Percentiles rank a stretch among this genome's conserved stretches.
phyloP scores from a whole-genome alignment of 2,888 invertebrate species.

The Lepidocyrtoides sp. region DNA sequence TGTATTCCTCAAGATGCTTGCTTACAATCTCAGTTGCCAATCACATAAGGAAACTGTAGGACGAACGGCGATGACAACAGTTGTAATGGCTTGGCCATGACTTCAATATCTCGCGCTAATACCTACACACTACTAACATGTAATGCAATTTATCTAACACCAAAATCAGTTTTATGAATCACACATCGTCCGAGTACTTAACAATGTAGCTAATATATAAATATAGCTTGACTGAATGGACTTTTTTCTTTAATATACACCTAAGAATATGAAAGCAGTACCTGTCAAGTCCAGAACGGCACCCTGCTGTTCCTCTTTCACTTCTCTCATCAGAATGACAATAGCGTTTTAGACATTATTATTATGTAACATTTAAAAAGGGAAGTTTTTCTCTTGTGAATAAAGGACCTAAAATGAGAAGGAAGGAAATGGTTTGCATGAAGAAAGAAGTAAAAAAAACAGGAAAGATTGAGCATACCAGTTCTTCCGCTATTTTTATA shows the following conservation, averaged over 20 bases:
- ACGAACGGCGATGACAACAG: slow-evolving; percentile 41
- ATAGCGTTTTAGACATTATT: slow-evolving; percentile 58
- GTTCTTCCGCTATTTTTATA: slow-evolving; percentile 36
- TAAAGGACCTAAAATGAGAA: slow-evolving; percentile 11
- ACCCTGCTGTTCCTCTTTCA: slow-evolving; percentile 74
- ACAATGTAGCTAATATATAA: not conserved
- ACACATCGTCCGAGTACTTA: not conserved
- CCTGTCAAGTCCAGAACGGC: slow-evolving; percentile 76
- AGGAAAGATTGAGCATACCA: slow-evolving; percentile 28
- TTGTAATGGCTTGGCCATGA: slow-evolving; percentile 40
- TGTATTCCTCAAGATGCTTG: not conserved
- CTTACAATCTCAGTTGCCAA: not conserved
- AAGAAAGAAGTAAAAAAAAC: slow-evolving; percentile 47
- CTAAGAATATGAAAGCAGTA: slow-evolving; percentile 55
- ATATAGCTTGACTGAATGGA: slow-evolving; percentile 36
- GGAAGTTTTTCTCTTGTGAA: slow-evolving; percentile 33
- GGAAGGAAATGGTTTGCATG: slow-evolving; percentile 19
- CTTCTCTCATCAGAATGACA: slow-evolving; percentile 70
- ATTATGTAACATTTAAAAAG: slow-evolving; percentile 73
- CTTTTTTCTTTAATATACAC: slow-evolving; percentile 10
- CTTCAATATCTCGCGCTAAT: slow-evolving; percentile 9
- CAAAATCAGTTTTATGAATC: slow-evolving; percentile 43
- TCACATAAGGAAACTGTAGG: slow-evolving; percentile 30
- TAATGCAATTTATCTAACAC: slow-evolving; percentile 44
- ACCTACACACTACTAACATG: not conserved